Base-by-base conservation (phyloP, 2,797 vertebrate species). In the Petrocephalus schoutedeni region DNA sequence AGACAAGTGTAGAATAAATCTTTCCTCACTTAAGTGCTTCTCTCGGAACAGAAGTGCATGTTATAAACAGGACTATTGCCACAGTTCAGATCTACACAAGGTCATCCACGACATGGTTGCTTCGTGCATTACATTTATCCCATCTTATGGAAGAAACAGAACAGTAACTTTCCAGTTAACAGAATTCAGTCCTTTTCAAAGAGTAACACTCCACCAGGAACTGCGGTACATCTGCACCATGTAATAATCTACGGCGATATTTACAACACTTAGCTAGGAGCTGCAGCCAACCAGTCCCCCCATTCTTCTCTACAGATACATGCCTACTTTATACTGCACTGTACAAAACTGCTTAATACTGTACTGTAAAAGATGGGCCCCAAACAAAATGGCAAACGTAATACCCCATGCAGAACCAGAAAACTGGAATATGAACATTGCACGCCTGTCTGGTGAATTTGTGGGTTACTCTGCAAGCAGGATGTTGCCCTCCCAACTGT, bases 1-100 rank as follows among this genome's bases (percentile, higher is more conserved):
- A 53, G 36, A 49, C 54, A 86, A 88, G 67, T 54, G 12, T 12
- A 64, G 88, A 58, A 49, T 85, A 87, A 89, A 9, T 88, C 19
- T 77, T 77, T 10, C 56, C 71, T 23, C 19, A 32, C 6, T 86
- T 77, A 74, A 67, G 61, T 74, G 7, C 85, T 86, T 86, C 23
- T 41, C 41, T 19, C 51, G 1, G 51, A 85, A 49, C 74, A 85
- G 21, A 54, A 74, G 28, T 64, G 41, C 28, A 36, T 80, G 41
- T 80, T 45, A 49, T 80, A 80, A 49, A 49, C 74, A 49, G 41
- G 16, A 45, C 51, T 77, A 86, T 28, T 86, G 28, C 32, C 8
- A 51, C 32, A 61, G 45, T 45, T 86, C 57, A 56, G 49, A 45
- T 61, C 28, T 64, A 61, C 85, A 86, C 23, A 36, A 9, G 51